Conservation (phyloP, 2,888 invertebrate genomes). For the Pyrochroa serraticornis region DNA sequence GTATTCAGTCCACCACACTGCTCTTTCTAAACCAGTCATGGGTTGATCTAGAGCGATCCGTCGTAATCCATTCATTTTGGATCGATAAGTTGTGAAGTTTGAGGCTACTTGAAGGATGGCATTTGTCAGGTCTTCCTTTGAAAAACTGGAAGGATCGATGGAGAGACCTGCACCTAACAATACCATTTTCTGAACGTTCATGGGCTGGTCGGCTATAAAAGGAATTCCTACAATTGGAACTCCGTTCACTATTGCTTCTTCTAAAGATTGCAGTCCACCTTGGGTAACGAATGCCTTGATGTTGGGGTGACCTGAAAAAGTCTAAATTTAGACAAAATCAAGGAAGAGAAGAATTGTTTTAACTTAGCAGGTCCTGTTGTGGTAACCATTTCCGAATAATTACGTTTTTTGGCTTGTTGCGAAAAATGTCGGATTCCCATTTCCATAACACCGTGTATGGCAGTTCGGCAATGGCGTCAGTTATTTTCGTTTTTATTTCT, state of each 20-base stretch:
- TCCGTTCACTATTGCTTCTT: constrained; percentile 44
- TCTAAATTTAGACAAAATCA: not conserved
- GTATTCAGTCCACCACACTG: constrained; percentile 9
- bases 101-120: no score
- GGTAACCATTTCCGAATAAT: constrained; percentile 58
- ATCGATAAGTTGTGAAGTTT: no score
- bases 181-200: constrained; percentile 9
- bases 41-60: no score
- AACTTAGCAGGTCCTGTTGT: constrained; percentile 58
- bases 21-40: no score
- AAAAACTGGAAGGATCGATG: no score
- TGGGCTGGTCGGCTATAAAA: constrained; percentile 46
- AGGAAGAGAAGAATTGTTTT: not conserved
- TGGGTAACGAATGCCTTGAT: constrained; percentile 46
- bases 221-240: constrained; percentile 47
- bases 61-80: no score
- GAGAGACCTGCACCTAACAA: no score
- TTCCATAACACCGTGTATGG: constrained; percentile 58
- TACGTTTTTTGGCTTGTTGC: constrained; percentile 52
- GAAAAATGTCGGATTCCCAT: constrained; percentile 52
- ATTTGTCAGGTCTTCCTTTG: no score
- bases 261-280: constrained; percentile 46
- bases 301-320: constrained; percentile 43
- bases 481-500: constrained; percentile 46
- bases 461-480: constrained; percentile 52